phyloP scores from a whole-genome alignment of 1,140 invertebrate species.

The Gonioctena quinquepunctata region DNA sequence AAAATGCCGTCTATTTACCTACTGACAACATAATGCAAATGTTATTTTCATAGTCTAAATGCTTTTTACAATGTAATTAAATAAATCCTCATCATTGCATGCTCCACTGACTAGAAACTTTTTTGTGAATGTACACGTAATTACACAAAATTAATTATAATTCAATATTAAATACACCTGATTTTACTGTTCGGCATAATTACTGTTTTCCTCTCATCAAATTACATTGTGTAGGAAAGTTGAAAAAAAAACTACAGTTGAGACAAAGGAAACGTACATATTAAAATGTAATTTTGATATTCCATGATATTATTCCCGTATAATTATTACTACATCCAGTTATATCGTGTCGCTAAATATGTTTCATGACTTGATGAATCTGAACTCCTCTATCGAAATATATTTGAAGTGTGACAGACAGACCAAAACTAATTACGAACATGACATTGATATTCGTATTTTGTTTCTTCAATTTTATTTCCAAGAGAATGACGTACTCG shows the following conservation, averaged over 20 bases:
- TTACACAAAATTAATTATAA: constrained; percentile 28
- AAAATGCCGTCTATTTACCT: not conserved
- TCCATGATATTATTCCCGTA: not conserved
- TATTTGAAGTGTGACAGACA: not conserved
- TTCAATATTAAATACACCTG: constrained; percentile 25
- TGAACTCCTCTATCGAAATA: not conserved
- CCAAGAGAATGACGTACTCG: no score
- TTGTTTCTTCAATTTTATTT: no score
- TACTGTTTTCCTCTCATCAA: constrained; percentile 24
- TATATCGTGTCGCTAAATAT: not conserved
- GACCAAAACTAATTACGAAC: no score
- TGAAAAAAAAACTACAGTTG: constrained; percentile 16
- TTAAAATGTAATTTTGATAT: constrained; percentile 17
- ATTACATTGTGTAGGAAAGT: constrained; percentile 23
- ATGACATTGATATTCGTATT: no score
- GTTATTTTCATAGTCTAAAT: constrained; percentile 28
- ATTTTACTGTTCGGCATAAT: constrained; percentile 24
- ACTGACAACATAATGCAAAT: constrained; percentile 15
- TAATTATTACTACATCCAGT: not conserved
- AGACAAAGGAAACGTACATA: constrained; percentile 12
- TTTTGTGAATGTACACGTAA: constrained; percentile 24
- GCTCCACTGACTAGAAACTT: constrained; percentile 24
- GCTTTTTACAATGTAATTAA: constrained; percentile 29
- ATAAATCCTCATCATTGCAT: constrained; percentile 20
- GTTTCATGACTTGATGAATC: not conserved